A percentile compares a stretch with the other conserved stretches of the same genome.
These are phyloP conservation scores for Scalopus aquaticus DNA, from an alignment of 2,113 vertebrate genomes.

Conservation along the genomic window DNA sequence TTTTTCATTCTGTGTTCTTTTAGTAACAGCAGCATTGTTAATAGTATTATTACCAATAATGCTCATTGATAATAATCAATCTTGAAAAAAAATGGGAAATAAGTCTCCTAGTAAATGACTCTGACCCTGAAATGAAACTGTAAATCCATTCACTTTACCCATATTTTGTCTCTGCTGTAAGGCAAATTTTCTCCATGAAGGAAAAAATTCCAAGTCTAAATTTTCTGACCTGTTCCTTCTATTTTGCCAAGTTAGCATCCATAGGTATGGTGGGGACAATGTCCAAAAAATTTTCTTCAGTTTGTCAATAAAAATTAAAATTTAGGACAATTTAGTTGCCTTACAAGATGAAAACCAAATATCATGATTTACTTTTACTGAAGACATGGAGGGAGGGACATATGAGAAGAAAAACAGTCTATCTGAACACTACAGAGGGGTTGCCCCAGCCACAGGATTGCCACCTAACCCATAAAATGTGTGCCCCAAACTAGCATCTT, in stretches of 20 bases:
- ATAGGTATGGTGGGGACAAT: not conserved
- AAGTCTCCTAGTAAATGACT: not conserved
- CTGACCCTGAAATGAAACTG: not conserved
- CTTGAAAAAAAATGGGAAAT: not conserved
- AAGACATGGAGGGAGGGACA: not conserved
- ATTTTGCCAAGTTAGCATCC: not conserved
- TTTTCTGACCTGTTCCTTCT: not conserved
- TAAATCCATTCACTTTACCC: not conserved
- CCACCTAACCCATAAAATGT: not conserved
- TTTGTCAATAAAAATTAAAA: not conserved
- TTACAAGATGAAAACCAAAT: not conserved
- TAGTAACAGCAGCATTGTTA: not conserved
- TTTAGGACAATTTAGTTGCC: not conserved
- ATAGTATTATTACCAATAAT: not conserved
- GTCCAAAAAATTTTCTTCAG: not conserved
- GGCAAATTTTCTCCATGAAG: not conserved
- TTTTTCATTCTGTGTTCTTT: not conserved
- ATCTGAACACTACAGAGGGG: not conserved
- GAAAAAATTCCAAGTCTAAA: not conserved
- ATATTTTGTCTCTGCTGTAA: not conserved
- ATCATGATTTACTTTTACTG: not conserved
- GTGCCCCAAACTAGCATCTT: not conserved
- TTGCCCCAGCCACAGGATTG: not conserved
- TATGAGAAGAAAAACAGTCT: not conserved
- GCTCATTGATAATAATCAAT: not conserved